phyloP scores from a whole-genome alignment of 2,113 vertebrate species.

The Cricetomys ansorgei region DNA sequence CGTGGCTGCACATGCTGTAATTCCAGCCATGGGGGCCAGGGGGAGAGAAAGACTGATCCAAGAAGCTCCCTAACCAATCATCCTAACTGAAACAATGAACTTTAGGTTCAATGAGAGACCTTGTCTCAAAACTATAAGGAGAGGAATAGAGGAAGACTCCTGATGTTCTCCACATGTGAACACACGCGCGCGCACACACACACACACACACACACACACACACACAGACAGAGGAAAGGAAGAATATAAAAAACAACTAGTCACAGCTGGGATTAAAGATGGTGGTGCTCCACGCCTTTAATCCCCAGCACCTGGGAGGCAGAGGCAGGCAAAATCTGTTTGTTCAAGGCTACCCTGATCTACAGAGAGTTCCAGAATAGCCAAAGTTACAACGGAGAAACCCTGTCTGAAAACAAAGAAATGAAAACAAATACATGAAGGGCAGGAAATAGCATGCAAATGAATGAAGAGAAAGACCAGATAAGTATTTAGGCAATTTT shows the following conservation, averaged over 20 bases:
- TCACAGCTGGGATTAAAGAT: too few relatives aligned
- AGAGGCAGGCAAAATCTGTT: not conserved
- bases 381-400: not conserved
- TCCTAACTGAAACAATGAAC: not conserved
- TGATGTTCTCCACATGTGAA: not conserved
- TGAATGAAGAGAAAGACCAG: not conserved
- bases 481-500: not conserved
- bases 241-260: too few relatives aligned
- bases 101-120: not conserved
- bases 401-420: not conserved
- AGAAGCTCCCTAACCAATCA: too few relatives aligned
- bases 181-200: not conserved
- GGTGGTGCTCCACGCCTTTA: not conserved
- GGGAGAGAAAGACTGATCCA: too few relatives aligned
- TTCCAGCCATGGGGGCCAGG: too few relatives aligned
- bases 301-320: not conserved
- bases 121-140: not conserved
- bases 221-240: not conserved
- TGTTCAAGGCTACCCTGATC: not conserved
- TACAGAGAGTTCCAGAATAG: not conserved
- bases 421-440: not conserved
- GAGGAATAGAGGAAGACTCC: not conserved
- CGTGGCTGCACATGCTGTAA: too few relatives aligned
- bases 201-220: not conserved
- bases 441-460: not conserved